These are phyloP conservation scores for Rhabdomys pumilio DNA, from an alignment of 2,797 vertebrate species.

Conservation along the genomic window DNA sequence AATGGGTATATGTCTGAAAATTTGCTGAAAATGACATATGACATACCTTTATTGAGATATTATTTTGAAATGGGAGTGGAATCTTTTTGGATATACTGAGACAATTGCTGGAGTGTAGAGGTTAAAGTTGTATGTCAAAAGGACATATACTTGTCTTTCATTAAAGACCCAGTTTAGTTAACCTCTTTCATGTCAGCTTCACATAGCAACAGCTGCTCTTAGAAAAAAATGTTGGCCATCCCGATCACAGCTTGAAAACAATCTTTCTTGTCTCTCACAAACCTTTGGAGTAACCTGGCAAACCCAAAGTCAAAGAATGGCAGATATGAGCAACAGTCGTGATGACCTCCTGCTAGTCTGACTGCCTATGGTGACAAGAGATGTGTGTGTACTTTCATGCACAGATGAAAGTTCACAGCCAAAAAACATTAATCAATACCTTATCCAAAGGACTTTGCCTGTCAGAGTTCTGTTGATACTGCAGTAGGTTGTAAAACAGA, in stretches of 20 bases:
- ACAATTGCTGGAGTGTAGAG: neutral
- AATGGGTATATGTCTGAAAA: neutral
- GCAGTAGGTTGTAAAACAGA: neutral
- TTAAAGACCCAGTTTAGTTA: neutral
- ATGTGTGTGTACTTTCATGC: neutral
- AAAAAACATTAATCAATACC: conserved; percentile 21
- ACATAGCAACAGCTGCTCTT: neutral
- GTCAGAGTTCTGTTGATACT: neutral
- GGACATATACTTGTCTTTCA: neutral
- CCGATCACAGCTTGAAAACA: conserved; percentile 10
- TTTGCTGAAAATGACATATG: neutral
- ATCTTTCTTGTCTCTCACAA: neutral
- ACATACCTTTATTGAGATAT: neutral
- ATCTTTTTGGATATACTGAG: neutral
- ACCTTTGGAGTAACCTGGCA: neutral
- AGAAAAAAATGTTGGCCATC: neutral
- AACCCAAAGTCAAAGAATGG: neutral
- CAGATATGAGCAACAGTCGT: neutral
- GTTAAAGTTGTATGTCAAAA: neutral
- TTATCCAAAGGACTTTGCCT: conserved; percentile 33
- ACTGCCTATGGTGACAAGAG: neutral
- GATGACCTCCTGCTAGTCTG: neutral
- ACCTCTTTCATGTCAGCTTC: neutral
- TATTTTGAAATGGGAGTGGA: neutral
- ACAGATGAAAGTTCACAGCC: neutral